These are phyloP conservation scores for Pseudorhombus dupliciocellatus DNA, from an alignment of 2,113 vertebrate species.

Conservation along the genomic window DNA sequence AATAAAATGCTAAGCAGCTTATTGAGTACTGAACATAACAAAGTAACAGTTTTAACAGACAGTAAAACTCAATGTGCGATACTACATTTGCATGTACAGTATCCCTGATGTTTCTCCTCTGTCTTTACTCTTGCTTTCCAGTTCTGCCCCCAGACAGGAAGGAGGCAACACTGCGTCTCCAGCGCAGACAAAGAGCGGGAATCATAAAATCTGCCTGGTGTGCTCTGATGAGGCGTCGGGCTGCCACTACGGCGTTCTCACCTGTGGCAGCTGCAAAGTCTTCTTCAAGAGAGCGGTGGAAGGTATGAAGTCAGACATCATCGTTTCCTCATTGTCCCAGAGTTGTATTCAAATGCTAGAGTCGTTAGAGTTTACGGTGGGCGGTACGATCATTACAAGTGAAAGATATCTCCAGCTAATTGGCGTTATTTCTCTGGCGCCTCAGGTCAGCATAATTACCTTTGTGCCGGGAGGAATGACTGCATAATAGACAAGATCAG, in stretches of 20 bases:
- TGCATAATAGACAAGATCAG: conserved; percentile 99
- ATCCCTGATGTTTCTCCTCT: neutral
- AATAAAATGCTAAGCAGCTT: neutral
- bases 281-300: conserved; percentile 87
- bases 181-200: conserved; percentile 67
- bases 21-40: neutral
- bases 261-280: conserved; percentile 87
- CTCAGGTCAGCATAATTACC: conserved; percentile 97
- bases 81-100: neutral
- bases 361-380: neutral
- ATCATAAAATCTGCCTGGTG: conserved; percentile 83
- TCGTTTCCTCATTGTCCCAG: conserved; percentile 2
- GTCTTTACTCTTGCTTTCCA: conserved; percentile 23
- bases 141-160: conserved; percentile 65
- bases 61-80: neutral
- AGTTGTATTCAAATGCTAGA: neutral
- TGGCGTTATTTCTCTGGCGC: conserved; percentile 8
- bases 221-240: conserved; percentile 85
- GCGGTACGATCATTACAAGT: conserved; percentile 11
- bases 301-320: conserved; percentile 66
- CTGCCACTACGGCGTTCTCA: conserved; percentile 86
- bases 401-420: conserved; percentile 17
- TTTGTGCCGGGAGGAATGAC: conserved; percentile 98
- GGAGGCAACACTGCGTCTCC: conserved; percentile 32
- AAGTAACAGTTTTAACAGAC: neutral